phyloP scores from a whole-genome alignment of 2,113 vertebrate genomes.

The Morone chrysops region DNA sequence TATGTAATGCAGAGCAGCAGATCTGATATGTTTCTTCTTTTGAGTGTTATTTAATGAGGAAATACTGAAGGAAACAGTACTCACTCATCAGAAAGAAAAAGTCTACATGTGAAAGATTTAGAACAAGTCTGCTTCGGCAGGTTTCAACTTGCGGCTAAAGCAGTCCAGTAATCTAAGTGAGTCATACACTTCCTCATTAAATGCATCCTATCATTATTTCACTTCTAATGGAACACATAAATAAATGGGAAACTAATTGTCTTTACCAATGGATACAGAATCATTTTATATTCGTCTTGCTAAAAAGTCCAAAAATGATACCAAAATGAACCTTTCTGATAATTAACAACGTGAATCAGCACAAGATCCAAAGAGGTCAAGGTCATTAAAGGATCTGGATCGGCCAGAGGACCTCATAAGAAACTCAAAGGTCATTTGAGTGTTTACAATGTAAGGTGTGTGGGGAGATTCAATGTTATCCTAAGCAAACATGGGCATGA shows the following conservation, averaged over 20 bases:
- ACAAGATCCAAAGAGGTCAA: constrained; percentile 1
- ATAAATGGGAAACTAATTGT: neutral
- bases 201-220: neutral
- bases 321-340: neutral
- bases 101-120: neutral
- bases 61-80: neutral
- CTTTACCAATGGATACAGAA: neutral
- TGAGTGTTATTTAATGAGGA: neutral
- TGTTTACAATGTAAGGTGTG: constrained; percentile 45
- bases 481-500: constrained; percentile 62
- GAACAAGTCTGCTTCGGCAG: constrained; percentile 10
- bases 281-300: neutral
- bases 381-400: neutral
- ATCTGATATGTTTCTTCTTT: neutral
- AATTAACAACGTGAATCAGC: neutral
- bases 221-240: neutral
- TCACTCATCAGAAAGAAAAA: constrained; percentile 3
- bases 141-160: constrained; percentile 49
- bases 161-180: neutral
- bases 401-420: neutral
- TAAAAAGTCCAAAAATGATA: neutral
- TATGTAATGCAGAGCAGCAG: neutral
- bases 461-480: constrained; percentile 53
- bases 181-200: constrained; percentile 15
- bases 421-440: constrained; percentile 12